Evolutionary conservation across 2,888 invertebrate genomes (phyloP).

Genomic region (Mesorhabditis belari): DNA sequence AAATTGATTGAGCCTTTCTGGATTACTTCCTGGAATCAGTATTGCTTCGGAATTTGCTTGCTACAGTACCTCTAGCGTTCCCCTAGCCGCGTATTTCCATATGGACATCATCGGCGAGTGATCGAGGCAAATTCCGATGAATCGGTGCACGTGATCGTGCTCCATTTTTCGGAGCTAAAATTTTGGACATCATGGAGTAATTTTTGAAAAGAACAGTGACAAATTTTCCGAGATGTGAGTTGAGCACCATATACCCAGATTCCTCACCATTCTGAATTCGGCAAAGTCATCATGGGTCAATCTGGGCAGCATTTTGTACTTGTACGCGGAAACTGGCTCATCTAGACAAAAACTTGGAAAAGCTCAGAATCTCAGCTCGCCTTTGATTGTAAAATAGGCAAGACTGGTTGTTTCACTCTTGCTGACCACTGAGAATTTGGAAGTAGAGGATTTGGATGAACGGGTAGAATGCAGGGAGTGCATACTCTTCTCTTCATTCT

Average conservation of each 20-base stretch:
- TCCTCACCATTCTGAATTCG: background rate
- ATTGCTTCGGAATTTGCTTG: background rate
- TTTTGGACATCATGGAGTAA: background rate
- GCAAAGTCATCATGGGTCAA: background rate
- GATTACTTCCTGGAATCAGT: constrained; percentile 11
- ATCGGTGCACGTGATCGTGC: constrained; percentile 39
- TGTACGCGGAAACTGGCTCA: background rate
- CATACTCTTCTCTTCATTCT: background rate
- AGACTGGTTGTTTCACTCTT: background rate
- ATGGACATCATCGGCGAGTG: constrained; percentile 34
- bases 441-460: background rate
- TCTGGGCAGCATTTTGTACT: background rate
- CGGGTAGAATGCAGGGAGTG: background rate
- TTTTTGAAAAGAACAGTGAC: too few relatives aligned
- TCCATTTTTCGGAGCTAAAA: constrained; percentile 33
- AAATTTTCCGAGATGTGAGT: background rate
- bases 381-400: background rate
- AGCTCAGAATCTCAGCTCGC: background rate
- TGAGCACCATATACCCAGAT: background rate
- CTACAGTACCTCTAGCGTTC: constrained; percentile 25
- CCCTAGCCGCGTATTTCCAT: constrained; percentile 43
- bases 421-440: background rate
- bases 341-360: background rate
- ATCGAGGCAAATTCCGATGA: constrained; percentile 43
- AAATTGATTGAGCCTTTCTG: constrained; percentile 20